Percentiles rank a stretch among this genome's conserved stretches.
phyloP scores from a whole-genome alignment of 2,797 vertebrate genomes.

The Macropodus opercularis region DNA sequence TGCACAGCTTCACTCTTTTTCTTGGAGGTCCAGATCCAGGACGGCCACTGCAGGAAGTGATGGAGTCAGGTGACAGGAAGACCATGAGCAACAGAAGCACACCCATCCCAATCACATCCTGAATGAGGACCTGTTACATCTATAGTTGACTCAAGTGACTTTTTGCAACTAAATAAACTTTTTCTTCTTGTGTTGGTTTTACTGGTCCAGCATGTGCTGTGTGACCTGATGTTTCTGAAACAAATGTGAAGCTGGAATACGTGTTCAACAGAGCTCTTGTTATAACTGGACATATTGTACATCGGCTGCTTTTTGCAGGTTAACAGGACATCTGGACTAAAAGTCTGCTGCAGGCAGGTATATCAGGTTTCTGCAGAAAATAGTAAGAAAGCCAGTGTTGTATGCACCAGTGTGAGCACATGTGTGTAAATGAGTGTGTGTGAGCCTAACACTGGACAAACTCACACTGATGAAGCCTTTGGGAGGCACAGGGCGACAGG shows the following conservation, averaged over 20 bases:
- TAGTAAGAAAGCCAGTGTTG: conserved; percentile 31
- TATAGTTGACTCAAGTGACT: not conserved
- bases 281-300: not conserved
- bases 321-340: conserved; percentile 1
- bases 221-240: conserved; percentile 24
- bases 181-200: not conserved
- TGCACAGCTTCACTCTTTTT: conserved; percentile 21
- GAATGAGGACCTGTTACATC: conserved; percentile 41
- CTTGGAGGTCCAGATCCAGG: conserved; percentile 52
- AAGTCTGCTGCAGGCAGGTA: conserved; percentile 6
- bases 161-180: too few relatives aligned
- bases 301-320: conserved; percentile 14
- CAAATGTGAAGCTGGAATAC: conserved; percentile 12
- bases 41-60: conserved; percentile 67
- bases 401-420: conserved; percentile 5
- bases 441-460: conserved; percentile 26
- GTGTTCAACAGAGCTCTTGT: conserved; percentile 5
- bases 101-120: conserved; percentile 38
- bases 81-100: conserved; percentile 60
- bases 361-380: conserved; percentile 29
- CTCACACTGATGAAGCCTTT: conserved; percentile 32
- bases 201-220: conserved; percentile 13
- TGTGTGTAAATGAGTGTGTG: conserved; percentile 40
- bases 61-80: conserved; percentile 79
- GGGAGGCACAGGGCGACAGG: conserved; percentile 68